These are phyloP conservation scores for Macrosoma leucophasiata DNA, from an alignment of 2,888 invertebrate genomes.

Conservation along the genomic window DNA sequence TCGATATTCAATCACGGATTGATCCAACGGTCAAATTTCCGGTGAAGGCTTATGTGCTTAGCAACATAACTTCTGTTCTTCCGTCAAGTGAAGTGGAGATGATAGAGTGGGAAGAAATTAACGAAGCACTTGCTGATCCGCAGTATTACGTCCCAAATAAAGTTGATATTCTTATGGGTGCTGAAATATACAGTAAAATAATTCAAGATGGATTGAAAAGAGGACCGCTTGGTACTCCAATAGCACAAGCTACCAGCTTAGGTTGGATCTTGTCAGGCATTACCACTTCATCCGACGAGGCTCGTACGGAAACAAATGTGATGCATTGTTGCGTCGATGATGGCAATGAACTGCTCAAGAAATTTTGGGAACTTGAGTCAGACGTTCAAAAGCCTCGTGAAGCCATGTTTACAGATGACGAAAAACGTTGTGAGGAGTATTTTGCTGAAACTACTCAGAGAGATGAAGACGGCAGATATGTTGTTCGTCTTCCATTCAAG, in stretches of 20 bases:
- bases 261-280: slow-evolving; percentile 18
- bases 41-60: slow-evolving; percentile 11
- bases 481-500: not conserved
- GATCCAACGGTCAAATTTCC: slow-evolving; percentile 7
- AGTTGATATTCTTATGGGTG: slow-evolving; percentile 17
- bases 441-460: not conserved
- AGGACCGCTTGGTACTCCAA: slow-evolving; percentile 2
- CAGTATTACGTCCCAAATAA: slow-evolving; percentile 6
- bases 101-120: too few relatives aligned
- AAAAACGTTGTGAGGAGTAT: not conserved
- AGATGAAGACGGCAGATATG: not conserved
- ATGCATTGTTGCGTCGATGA: slow-evolving; percentile 13
- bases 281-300: too few relatives aligned
- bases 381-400: slow-evolving; percentile 1
- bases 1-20: slow-evolving; percentile 19
- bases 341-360: slow-evolving; percentile 14
- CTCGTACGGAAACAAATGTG: too few relatives aligned
- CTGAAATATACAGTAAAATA: slow-evolving; percentile 12
- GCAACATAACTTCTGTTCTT: too few relatives aligned
- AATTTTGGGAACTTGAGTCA: slow-evolving; percentile 28
- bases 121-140: slow-evolving; percentile 22
- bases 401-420: not conserved
- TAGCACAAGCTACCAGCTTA: slow-evolving; percentile 13
- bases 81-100: too few relatives aligned
- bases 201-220: slow-evolving; percentile 10